phyloP scores from a whole-genome alignment of 2,888 invertebrate genomes.

The Torymus texanus region DNA sequence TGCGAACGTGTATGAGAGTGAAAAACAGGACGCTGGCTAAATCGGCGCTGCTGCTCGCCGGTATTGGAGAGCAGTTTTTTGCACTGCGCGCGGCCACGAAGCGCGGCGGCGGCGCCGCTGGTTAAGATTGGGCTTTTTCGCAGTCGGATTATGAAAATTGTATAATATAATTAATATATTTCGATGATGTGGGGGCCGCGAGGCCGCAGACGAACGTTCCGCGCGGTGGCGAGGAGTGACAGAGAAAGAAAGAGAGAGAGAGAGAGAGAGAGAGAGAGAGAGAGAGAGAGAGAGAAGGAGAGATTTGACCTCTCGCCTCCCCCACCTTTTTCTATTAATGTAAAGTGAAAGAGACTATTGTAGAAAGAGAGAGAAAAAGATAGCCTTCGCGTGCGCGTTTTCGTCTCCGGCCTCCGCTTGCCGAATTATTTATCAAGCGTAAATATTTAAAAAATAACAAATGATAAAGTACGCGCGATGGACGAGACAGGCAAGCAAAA shows the following conservation, averaged over 20 bases:
- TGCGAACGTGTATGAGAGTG: constrained; percentile 36
- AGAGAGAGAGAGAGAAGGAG: no score
- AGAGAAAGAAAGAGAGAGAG: no score
- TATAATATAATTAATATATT: constrained; percentile 75
- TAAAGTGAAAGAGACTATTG: background rate
- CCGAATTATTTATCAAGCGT: constrained; percentile 72
- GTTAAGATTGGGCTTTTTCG: constrained; percentile 49
- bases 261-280: no score
- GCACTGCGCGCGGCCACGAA: constrained; percentile 39
- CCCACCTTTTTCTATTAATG: constrained; percentile 14
- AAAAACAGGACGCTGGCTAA: constrained; percentile 33
- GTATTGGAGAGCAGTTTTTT: constrained; percentile 46
- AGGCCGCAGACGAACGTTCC: constrained; percentile 59
- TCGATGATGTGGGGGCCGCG: constrained; percentile 66
- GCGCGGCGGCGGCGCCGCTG: constrained; percentile 44
- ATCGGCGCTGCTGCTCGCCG: constrained; percentile 47
- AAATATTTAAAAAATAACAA: constrained; percentile 66
- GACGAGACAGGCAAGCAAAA: constrained; percentile 58
- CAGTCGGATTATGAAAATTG: constrained; percentile 65
- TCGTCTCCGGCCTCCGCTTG: constrained; percentile 55
- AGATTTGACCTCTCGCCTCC: no score
- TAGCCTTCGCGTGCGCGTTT: constrained; percentile 52
- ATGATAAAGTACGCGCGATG: constrained; percentile 26
- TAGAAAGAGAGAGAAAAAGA: no score
- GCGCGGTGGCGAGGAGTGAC: constrained; percentile 12